Percentiles rank a stretch among this genome's conserved stretches.
These are phyloP conservation scores for Trematocara variabile DNA, from an alignment of 2,113 vertebrate genomes.

Conservation along the genomic window DNA sequence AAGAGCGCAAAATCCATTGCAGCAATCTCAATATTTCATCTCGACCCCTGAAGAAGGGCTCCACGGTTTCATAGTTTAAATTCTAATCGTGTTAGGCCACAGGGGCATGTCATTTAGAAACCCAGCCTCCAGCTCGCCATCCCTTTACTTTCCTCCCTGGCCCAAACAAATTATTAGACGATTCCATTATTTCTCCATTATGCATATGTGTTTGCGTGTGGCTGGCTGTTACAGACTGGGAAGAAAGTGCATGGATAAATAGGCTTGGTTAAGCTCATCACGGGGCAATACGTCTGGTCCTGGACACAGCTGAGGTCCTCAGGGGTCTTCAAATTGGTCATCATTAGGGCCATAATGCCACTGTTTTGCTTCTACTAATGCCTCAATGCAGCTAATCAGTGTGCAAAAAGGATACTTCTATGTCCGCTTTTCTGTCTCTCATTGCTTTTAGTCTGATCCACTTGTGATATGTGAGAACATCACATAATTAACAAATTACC, in stretches of 20 bases:
- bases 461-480: neutral
- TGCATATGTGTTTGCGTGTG: slow-evolving; percentile 74
- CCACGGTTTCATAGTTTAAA: slow-evolving; percentile 67
- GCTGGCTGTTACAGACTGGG: slow-evolving; percentile 9
- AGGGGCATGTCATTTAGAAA: slow-evolving; percentile 73
- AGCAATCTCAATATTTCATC: slow-evolving; percentile 76
- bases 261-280: slow-evolving; percentile 72
- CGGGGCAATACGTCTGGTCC: slow-evolving; percentile 66
- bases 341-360: slow-evolving; percentile 69
- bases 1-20: slow-evolving; percentile 57
- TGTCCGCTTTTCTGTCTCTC: slow-evolving; percentile 4
- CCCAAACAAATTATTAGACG: slow-evolving; percentile 77
- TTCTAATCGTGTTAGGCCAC: slow-evolving; percentile 78
- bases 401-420: slow-evolving; percentile 1
- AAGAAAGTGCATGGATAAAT: slow-evolving; percentile 59
- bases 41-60: slow-evolving; percentile 40
- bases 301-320: slow-evolving; percentile 73
- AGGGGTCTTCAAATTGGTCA: slow-evolving; percentile 67
- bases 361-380: slow-evolving; percentile 64
- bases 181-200: slow-evolving; percentile 79
- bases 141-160: slow-evolving; percentile 50
- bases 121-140: slow-evolving; percentile 47
- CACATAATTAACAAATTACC: neutral
- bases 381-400: slow-evolving; percentile 26
- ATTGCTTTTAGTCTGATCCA: neutral